These are phyloP conservation scores for Epiblema foenella DNA, from an alignment of 2,888 invertebrate genomes.

Conservation along the genomic window DNA sequence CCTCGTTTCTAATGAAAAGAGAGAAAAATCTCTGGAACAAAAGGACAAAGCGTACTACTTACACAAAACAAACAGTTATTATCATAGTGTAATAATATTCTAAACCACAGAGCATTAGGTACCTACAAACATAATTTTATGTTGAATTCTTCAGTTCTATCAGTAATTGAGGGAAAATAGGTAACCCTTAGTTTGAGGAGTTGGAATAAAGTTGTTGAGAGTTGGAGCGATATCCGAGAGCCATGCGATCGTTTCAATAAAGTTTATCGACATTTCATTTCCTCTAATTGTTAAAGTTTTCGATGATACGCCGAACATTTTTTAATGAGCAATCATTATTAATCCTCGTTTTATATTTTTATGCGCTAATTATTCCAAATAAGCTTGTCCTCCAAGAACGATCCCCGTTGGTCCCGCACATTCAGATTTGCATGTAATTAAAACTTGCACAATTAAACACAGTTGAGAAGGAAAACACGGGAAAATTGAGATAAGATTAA, in stretches of 20 bases:
- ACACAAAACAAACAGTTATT: conserved; percentile 43
- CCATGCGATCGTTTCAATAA: conserved; percentile 33
- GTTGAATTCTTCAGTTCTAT: neutral
- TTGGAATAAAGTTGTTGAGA: conserved; percentile 29
- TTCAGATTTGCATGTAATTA: conserved; percentile 77
- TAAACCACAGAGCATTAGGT: neutral
- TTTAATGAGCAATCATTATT: conserved; percentile 41
- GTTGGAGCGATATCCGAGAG: conserved; percentile 17
- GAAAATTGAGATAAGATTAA: conserved; percentile 80
- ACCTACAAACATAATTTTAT: neutral
- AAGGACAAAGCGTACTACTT: conserved; percentile 42
- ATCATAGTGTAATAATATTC: conserved; percentile 13
- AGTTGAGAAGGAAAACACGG: conserved; percentile 71
- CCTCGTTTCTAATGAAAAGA: conserved; percentile 55
- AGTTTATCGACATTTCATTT: conserved; percentile 35
- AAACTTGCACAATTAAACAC: conserved; percentile 79
- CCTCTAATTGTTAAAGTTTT: conserved; percentile 38
- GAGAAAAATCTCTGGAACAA: conserved; percentile 48
- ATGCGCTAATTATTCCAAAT: conserved; percentile 48
- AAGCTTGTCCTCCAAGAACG: conserved; percentile 60
- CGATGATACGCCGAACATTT: conserved; percentile 35
- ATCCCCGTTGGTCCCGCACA: conserved; percentile 59
- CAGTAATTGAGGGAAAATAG: neutral
- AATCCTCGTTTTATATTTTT: conserved; percentile 30
- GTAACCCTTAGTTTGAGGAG: conserved; percentile 16